Percentiles rank a stretch among this genome's conserved stretches.
phyloP scores from a whole-genome alignment of 2,113 vertebrate genomes.

The Oryzias woworae region DNA sequence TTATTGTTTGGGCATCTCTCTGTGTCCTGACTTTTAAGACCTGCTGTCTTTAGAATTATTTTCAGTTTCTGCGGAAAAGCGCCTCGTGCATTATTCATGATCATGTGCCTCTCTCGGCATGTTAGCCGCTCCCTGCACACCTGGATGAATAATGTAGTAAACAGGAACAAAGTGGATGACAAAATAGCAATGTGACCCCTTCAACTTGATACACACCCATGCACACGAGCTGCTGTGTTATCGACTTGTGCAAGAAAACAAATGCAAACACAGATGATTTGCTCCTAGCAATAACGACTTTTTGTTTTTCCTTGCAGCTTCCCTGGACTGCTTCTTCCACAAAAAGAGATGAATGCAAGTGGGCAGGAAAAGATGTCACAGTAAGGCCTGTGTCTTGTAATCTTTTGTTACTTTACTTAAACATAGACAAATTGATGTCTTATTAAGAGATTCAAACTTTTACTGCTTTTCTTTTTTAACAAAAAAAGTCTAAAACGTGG shows the following conservation, averaged over 20 bases:
- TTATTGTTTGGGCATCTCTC: constrained; percentile 7
- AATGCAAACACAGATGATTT: not conserved
- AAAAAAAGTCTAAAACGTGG: not conserved
- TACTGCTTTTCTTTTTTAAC: constrained; percentile 27
- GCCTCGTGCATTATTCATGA: constrained; percentile 74
- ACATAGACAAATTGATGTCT: no score
- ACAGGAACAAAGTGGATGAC: constrained; percentile 76
- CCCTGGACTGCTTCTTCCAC: constrained; percentile 89
- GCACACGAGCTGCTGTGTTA: constrained; percentile 23
- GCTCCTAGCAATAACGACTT: constrained; percentile 23
- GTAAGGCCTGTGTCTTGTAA: constrained; percentile 76
- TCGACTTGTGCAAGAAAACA: constrained; percentile 3
- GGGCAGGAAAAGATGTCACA: constrained; percentile 95
- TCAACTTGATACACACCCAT: constrained; percentile 38
- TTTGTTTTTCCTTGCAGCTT: constrained; percentile 81
- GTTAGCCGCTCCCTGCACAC: constrained; percentile 68
- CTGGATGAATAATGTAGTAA: constrained; percentile 79
- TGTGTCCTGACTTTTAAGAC: constrained; percentile 31
- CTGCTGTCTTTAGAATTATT: constrained; percentile 55
- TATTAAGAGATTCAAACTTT: constrained; percentile 1
- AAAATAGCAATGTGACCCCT: constrained; percentile 64
- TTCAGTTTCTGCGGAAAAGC: constrained; percentile 68
- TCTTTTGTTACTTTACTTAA: constrained; percentile 2
- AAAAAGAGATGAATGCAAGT: constrained; percentile 95
- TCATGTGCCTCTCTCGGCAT: constrained; percentile 63